These are phyloP conservation scores for Mobula birostris DNA, from an alignment of 2,113 vertebrate genomes.

Conservation along the genomic window DNA sequence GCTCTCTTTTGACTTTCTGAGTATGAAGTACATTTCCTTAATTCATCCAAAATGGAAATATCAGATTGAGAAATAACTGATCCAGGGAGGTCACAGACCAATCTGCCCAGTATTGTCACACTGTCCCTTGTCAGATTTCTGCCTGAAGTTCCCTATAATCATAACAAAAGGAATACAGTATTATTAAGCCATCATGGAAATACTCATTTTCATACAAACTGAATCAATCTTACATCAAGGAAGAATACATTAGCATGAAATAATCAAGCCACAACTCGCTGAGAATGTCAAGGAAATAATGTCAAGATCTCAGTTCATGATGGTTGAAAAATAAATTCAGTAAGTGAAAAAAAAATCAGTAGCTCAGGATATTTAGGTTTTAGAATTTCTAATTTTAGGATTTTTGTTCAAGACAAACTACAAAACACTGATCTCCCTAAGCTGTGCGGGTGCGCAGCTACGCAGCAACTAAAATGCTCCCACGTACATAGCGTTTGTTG, in stretches of 20 bases:
- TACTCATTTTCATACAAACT: background rate
- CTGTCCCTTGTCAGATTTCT: conserved; percentile 37
- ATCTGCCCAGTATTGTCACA: conserved; percentile 42
- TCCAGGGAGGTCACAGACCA: conserved; percentile 51
- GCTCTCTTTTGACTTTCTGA: conserved; percentile 25
- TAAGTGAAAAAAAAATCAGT: background rate
- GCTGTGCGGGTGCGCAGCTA: too few species aligned
- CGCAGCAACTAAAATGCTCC: too few species aligned
- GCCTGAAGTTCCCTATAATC: background rate
- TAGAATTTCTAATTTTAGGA: background rate
- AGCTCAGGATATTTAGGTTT: background rate
- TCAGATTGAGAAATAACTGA: conserved; percentile 40
- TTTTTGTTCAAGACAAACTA: background rate
- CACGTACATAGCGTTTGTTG: too few species aligned
- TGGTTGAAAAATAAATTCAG: background rate
- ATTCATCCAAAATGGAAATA: conserved; percentile 43
- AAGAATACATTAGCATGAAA: background rate
- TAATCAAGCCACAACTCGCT: background rate
- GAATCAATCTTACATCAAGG: background rate
- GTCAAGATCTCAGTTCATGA: background rate
- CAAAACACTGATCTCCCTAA: too few species aligned
- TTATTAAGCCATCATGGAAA: background rate
- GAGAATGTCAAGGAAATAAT: background rate
- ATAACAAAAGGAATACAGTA: background rate
- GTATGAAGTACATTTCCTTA: conserved; percentile 48